phyloP scores from a whole-genome alignment of 2,113 vertebrate genomes.

The Eulacestoma nigropectus region DNA sequence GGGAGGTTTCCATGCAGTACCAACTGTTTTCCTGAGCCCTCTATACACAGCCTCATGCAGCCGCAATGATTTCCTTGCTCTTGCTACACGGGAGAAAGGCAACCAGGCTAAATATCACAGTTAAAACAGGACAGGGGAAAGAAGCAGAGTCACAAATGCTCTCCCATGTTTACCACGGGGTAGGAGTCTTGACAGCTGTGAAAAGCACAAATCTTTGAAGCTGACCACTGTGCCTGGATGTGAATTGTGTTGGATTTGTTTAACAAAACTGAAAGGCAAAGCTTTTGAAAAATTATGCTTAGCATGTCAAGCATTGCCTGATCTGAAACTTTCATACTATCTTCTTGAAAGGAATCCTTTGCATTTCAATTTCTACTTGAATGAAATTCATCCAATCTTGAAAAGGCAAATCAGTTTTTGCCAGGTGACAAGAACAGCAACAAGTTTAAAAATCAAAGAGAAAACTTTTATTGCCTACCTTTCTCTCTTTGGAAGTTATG shows the following conservation, averaged over 20 bases:
- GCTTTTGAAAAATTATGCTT: neutral
- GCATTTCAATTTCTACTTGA: neutral
- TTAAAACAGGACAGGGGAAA: neutral
- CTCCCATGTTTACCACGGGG: neutral
- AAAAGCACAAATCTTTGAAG: neutral
- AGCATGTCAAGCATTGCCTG: neutral
- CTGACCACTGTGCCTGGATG: neutral
- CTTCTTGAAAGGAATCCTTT: neutral
- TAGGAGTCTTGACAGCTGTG: neutral
- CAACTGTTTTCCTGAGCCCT: neutral
- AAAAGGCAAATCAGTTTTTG: neutral
- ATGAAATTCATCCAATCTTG: neutral
- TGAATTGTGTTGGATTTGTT: neutral
- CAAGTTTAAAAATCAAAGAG: neutral
- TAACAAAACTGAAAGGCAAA: neutral
- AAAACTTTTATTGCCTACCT: neutral
- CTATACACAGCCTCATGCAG: accelerated
- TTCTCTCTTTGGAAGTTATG: neutral
- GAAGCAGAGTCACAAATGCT: neutral
- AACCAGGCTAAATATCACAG: neutral
- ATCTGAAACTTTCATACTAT: neutral
- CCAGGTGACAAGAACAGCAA: neutral
- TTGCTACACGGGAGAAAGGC: neutral
- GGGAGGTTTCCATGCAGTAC: neutral
- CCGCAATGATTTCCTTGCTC: neutral